Conservation (phyloP, 2,888 invertebrate species). For the Synanthedon myopaeformis region DNA sequence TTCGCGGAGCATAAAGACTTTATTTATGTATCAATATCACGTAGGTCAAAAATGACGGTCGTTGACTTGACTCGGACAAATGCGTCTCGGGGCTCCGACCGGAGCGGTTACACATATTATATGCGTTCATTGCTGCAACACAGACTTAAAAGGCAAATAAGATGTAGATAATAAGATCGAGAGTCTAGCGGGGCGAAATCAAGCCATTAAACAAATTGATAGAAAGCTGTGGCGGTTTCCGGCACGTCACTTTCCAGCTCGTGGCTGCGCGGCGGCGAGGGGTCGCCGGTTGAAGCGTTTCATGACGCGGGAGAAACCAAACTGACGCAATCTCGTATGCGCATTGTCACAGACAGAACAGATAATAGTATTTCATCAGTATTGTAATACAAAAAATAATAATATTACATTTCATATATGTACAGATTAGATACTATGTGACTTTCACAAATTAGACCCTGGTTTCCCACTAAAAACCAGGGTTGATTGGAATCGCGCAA, state of each 20-base stretch:
- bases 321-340: slow-evolving; percentile 32
- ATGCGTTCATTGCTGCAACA: background rate
- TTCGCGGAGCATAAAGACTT: background rate
- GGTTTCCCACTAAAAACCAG: too few species aligned
- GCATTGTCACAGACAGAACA: too few species aligned
- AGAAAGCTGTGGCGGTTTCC: slow-evolving; percentile 33
- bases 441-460: too few species aligned
- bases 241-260: slow-evolving; percentile 34
- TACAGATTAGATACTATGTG: too few species aligned
- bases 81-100: slow-evolving; percentile 11
- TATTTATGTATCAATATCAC: background rate
- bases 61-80: slow-evolving; percentile 13
- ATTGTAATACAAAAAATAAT: too few species aligned
- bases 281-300: background rate
- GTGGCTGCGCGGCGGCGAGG: background rate
- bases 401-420: too few species aligned
- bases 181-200: slow-evolving; percentile 9
- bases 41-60: slow-evolving; percentile 6
- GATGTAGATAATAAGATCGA: slow-evolving; percentile 4
- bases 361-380: too few species aligned
- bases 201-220: slow-evolving; percentile 22
- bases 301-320: slow-evolving; percentile 25
- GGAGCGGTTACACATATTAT: background rate
- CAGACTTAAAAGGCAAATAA: slow-evolving; percentile 6
- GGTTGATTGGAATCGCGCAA: too few species aligned